Conservation (phyloP, 2,888 invertebrate genomes). For the Lampropteryx suffumata region DNA sequence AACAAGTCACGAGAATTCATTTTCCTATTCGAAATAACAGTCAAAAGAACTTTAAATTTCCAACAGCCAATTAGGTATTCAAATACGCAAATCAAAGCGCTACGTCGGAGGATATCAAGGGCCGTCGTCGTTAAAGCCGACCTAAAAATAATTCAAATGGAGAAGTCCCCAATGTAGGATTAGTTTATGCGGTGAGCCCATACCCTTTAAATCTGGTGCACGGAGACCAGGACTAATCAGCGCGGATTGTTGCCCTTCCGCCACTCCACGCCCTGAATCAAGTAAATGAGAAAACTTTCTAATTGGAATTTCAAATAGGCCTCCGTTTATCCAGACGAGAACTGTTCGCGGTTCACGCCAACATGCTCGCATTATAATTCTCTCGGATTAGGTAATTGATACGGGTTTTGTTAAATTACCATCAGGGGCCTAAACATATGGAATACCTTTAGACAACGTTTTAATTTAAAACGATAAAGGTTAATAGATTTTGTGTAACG, state of each 20-base stretch:
- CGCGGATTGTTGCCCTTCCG: conserved; percentile 78
- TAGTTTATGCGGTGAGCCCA: conserved; percentile 68
- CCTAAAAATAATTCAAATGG: conserved; percentile 63
- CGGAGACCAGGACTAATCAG: conserved; percentile 75
- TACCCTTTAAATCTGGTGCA: conserved; percentile 74
- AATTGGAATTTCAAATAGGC: conserved; percentile 82
- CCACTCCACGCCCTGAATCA: conserved; percentile 78
- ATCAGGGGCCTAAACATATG: conserved; percentile 8
- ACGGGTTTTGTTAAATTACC: conserved; percentile 43
- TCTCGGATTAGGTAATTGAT: conserved; percentile 58
- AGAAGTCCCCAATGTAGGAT: conserved; percentile 62
- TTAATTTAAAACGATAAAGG: too few species aligned
- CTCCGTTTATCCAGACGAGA: conserved; percentile 75
- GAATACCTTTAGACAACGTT: conserved; percentile 4
- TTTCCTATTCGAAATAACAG: conserved; percentile 20
- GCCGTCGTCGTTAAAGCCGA: conserved; percentile 41
- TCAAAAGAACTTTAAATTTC: conserved; percentile 32
- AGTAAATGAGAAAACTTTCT: conserved; percentile 83
- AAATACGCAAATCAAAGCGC: conserved; percentile 37
- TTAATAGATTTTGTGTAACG: too few species aligned
- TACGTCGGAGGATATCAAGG: conserved; percentile 41
- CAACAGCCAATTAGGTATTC: conserved; percentile 34
- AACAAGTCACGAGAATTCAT: conserved; percentile 8
- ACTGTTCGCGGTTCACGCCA: conserved; percentile 68
- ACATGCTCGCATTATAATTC: conserved; percentile 63